Evolutionary conservation across 2,888 invertebrate genomes (phyloP), one percentile per base, ranked within the genome.

Genomic region (Diplolepis rosae): DNA sequence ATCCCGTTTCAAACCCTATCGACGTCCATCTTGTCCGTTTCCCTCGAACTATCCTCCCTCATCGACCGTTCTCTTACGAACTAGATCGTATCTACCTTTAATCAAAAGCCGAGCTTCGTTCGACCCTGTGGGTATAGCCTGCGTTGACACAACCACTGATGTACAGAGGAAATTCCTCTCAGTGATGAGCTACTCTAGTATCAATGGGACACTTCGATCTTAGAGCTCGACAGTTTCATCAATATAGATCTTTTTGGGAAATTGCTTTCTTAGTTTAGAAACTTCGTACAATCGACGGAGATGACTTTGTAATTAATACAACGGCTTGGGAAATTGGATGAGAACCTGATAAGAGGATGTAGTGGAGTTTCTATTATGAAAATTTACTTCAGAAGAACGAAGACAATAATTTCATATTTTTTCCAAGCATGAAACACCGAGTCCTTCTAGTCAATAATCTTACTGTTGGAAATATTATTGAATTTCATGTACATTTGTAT

Each of bases 271-370:
- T 13, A n/a, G 35, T 61, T 61, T 27, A 6, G 13, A 39, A 61
- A 61, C 61, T 61, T 24, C 6, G 22, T 13, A 27, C 39, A 39
- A 61, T 13, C 35, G 35, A 1, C 39, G 61, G 27, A 61, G 61
- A 61, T 61, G 61, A 61, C 61, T 22, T 61, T 61, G 61, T 61
- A 61, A 61, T 61, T 61, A 61, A 39, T 39, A 61, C 39, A 39
- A 39, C 24, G 24, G 24, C n/a, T 24, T 35, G 9, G 24, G 39
- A 61, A 61, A 61, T 39, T 61, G 39, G n/a, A 24, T n/a, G 13
- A 39, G 35, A 35, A 24, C 13, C 13, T 1, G 27, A 39, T 39
- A 61, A 6, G n/a, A n/a, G n/a, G 51, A 28, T 18, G 2, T 2
- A 45, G 3, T 9, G 18, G 18, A 45, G 45, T 45, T 45, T 45